These are phyloP conservation scores for Cryptomyrus ogoouensis DNA, from an alignment of 2,113 vertebrate genomes.

Conservation along the genomic window DNA sequence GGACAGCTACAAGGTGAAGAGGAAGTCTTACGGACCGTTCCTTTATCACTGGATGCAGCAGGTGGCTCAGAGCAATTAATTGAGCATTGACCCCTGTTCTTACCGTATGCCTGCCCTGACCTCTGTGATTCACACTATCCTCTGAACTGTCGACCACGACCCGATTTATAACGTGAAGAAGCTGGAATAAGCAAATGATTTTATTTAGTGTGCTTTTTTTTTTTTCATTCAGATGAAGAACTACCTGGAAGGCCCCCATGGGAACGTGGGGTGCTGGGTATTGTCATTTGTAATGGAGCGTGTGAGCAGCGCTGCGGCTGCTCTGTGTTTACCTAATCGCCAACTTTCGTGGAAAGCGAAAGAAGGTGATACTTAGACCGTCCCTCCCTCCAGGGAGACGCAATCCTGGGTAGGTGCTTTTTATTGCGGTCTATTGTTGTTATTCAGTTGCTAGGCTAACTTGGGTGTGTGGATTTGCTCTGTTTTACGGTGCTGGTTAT, in stretches of 20 bases:
- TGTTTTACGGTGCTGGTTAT: not conserved
- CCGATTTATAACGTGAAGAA: not conserved
- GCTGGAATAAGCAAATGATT: not conserved
- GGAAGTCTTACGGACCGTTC: not conserved
- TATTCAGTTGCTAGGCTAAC: not conserved
- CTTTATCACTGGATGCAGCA: not conserved
- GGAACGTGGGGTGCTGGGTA: not conserved
- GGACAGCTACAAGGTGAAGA: not conserved
- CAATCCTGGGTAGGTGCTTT: not conserved
- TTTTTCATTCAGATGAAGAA: not conserved
- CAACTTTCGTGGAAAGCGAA: not conserved
- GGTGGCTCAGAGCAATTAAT: not conserved
- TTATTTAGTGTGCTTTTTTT: not conserved
- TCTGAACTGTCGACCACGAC: not conserved
- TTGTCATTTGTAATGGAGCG: conserved; percentile 2
- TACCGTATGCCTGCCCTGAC: no score
- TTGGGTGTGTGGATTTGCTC: not conserved
- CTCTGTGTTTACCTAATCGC: not conserved
- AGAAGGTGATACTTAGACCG: not conserved
- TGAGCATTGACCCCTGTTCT: not conserved
- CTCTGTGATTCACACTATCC: not conserved
- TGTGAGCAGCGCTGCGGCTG: not conserved
- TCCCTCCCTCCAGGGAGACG: conserved; percentile 1
- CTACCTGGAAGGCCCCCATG: not conserved
- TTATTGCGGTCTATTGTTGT: not conserved